A percentile compares a stretch with the other conserved stretches of the same genome.
Evolutionary conservation across 53 echinoderm and acorn worm genomes (phyloP).

Genomic region (Temnopleurus reevesii): DNA sequence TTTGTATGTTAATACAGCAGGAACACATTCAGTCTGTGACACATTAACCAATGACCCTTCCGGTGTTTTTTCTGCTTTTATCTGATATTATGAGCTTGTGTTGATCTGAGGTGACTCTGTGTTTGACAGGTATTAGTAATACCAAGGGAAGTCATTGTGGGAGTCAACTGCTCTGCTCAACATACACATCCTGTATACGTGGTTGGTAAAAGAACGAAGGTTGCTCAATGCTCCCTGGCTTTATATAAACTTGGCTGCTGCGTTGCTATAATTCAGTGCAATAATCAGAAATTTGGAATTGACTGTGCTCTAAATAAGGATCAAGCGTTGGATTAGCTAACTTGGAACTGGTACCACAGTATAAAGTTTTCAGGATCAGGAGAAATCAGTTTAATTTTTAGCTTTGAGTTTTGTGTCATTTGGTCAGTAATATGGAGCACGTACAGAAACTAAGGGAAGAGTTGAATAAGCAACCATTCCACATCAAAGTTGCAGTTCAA

Average conservation of each 20-base stretch:
- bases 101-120: constrained; percentile 1
- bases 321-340: neutral
- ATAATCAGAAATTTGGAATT: neutral
- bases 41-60: neutral
- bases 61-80: neutral
- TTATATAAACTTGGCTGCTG: constrained; percentile 6
- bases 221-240: neutral
- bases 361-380: neutral
- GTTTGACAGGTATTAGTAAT: constrained; percentile 18
- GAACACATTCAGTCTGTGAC: neutral
- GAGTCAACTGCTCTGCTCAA: neutral
- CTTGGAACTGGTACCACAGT: neutral
- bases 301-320: neutral
- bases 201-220: neutral
- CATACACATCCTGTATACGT: constrained; percentile 36
- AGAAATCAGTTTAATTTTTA: neutral
- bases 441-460: constrained; percentile 38
- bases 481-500: constrained; percentile 31
- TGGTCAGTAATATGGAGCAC: constrained; percentile 21
- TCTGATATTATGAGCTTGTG: constrained; percentile 4
- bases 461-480: constrained; percentile 22
- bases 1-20: too few relatives aligned
- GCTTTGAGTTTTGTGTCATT: neutral
- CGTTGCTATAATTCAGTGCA: neutral
- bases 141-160: constrained; percentile 37